Percentiles rank a stretch among this genome's conserved stretches.
phyloP scores from a whole-genome alignment of 2,888 invertebrate species.

The Mythimna impura region DNA sequence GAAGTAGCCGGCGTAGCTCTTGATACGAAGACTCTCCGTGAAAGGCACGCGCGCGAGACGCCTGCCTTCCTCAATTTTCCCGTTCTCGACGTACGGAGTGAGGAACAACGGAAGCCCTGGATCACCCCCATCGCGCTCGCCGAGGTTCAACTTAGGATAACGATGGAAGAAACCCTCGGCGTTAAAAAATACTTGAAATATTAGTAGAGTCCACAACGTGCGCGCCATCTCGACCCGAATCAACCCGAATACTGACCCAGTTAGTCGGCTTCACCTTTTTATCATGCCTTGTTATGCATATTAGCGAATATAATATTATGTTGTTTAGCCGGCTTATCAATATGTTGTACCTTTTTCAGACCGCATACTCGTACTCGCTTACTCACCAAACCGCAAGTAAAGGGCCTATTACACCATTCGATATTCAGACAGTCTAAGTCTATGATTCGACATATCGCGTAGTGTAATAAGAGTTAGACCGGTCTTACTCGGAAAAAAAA shows the following conservation, averaged over 20 bases:
- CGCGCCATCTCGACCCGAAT: constrained; percentile 70
- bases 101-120: constrained; percentile 92
- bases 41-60: constrained; percentile 89
- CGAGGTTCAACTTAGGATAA: constrained; percentile 80
- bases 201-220: constrained; percentile 65
- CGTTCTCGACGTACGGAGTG: constrained; percentile 93
- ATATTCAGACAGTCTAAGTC: no score
- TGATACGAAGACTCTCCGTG: constrained; percentile 90
- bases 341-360: neutral
- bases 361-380: constrained; percentile 6
- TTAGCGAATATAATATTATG: constrained; percentile 25
- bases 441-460: no score
- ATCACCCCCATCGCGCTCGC: constrained; percentile 78
- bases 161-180: constrained; percentile 77
- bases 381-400: constrained; percentile 4
- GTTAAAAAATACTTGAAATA: constrained; percentile 69
- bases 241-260: constrained; percentile 39
- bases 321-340: constrained; percentile 53
- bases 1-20: constrained; percentile 95
- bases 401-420: no score
- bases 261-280: constrained; percentile 47
- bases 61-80: constrained; percentile 92
- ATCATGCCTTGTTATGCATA: constrained; percentile 39
- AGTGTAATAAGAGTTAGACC: no score
- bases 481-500: no score